Conservation (phyloP, 2,113 vertebrate genomes). For the Elephas maximus region DNA sequence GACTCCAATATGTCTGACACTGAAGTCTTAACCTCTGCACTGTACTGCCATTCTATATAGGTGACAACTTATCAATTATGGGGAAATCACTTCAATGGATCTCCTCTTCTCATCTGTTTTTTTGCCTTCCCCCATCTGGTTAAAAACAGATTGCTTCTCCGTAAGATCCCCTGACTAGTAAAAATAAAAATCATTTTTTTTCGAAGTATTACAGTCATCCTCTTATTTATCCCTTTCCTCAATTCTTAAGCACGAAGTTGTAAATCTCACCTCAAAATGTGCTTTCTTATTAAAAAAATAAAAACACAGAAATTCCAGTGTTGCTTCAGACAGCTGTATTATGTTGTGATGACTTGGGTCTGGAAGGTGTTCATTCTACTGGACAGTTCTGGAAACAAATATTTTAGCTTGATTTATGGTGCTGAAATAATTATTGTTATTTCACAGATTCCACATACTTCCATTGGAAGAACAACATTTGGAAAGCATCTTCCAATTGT, state of each 20-base stretch:
- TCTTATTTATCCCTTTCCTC: constrained; percentile 44
- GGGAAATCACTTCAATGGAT: neutral
- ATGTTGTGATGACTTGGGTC: constrained; percentile 88
- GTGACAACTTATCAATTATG: neutral
- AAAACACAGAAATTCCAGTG: constrained; percentile 83
- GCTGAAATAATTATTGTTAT: constrained; percentile 83
- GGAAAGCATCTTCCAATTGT: constrained; percentile 82
- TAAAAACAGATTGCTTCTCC: neutral
- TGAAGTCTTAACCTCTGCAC: neutral
- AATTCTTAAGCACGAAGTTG: constrained; percentile 18
- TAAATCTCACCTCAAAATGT: constrained; percentile 76
- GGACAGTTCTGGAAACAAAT: constrained; percentile 91
- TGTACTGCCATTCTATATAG: neutral
- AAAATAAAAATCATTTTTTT: constrained; percentile 19
- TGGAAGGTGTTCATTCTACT: constrained; percentile 91
- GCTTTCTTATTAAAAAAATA: constrained; percentile 79
- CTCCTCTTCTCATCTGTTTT: neutral
- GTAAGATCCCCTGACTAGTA: neutral
- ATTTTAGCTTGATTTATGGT: constrained; percentile 89
- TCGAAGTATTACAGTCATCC: neutral
- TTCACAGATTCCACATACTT: constrained; percentile 82
- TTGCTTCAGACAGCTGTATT: constrained; percentile 86
- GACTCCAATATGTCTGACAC: neutral
- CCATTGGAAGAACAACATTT: constrained; percentile 86
- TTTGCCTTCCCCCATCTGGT: neutral